These are phyloP conservation scores for Lagenorhynchus albirostris DNA, from an alignment of 2,113 vertebrate genomes.

Conservation along the genomic window DNA sequence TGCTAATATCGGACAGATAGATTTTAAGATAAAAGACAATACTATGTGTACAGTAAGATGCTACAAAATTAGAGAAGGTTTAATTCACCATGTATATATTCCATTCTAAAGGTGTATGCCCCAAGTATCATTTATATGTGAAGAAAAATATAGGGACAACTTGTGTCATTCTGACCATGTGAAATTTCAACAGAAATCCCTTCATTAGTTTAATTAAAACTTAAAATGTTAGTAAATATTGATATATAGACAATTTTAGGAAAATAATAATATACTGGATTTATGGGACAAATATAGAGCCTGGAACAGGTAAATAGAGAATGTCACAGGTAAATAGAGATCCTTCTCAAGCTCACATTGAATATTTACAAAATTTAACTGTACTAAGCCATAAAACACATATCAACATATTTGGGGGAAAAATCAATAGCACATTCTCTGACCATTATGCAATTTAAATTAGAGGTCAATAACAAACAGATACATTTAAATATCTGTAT, in stretches of 20 bases:
- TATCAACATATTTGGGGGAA: neutral
- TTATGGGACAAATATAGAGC: neutral
- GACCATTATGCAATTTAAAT: neutral
- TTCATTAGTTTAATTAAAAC: neutral
- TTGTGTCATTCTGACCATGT: neutral
- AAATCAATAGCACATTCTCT: neutral
- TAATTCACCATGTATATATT: neutral
- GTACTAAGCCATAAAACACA: neutral
- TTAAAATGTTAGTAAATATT: neutral
- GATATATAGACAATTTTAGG: neutral
- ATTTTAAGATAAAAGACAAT: neutral
- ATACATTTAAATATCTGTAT: neutral
- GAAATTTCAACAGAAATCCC: neutral
- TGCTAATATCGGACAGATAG: neutral
- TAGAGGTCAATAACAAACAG: neutral
- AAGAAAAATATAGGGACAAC: neutral
- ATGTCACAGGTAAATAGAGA: neutral
- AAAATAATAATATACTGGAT: neutral
- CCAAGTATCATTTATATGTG: neutral
- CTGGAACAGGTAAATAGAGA: neutral
- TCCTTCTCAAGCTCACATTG: neutral
- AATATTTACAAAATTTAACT: neutral
- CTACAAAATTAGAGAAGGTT: neutral
- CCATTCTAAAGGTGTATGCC: neutral
- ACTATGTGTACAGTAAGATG: neutral